Evolutionary conservation across 2,888 invertebrate genomes (phyloP).

Genomic region (Cryptocheilus praepositus): DNA sequence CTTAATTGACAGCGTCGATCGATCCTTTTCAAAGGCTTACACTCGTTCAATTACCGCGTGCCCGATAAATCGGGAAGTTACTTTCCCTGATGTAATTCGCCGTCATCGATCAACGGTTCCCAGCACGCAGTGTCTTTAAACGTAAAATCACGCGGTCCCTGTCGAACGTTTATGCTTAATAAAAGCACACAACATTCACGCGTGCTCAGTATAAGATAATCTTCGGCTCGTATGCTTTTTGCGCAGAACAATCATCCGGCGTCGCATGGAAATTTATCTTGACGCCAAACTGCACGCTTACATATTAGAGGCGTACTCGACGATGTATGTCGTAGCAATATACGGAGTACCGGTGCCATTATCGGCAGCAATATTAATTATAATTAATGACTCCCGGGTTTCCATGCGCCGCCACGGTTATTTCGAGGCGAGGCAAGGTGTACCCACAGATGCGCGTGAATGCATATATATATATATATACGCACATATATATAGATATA

Average conservation of each 20-base stretch:
- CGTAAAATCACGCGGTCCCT: too few relatives aligned
- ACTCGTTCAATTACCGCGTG: slow-evolving; percentile 17
- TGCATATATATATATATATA: neutral
- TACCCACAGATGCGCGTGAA: slow-evolving; percentile 1
- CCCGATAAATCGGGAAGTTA: too few relatives aligned
- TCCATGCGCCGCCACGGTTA: slow-evolving; percentile 26
- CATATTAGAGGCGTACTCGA: slow-evolving; percentile 37
- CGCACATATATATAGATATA: too few relatives aligned
- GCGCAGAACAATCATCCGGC: neutral
- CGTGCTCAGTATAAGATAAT: too few relatives aligned
- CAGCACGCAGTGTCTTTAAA: too few relatives aligned
- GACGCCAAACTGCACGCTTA: slow-evolving; percentile 22
- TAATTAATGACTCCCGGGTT: slow-evolving; percentile 51
- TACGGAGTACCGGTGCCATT: slow-evolving; percentile 43
- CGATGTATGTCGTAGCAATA: slow-evolving; percentile 30
- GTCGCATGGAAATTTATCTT: slow-evolving; percentile 31
- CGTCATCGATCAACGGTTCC: too few relatives aligned
- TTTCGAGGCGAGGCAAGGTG: slow-evolving; percentile 27
- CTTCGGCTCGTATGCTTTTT: too few relatives aligned
- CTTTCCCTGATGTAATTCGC: too few relatives aligned
- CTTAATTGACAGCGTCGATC: slow-evolving; percentile 29
- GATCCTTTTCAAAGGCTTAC: neutral
- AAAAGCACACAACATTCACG: too few relatives aligned
- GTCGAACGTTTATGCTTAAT: too few relatives aligned
- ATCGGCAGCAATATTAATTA: slow-evolving; percentile 54